These are phyloP conservation scores for Synergus laeviventris DNA, from an alignment of 2,888 invertebrate species.

Conservation along the genomic window DNA sequence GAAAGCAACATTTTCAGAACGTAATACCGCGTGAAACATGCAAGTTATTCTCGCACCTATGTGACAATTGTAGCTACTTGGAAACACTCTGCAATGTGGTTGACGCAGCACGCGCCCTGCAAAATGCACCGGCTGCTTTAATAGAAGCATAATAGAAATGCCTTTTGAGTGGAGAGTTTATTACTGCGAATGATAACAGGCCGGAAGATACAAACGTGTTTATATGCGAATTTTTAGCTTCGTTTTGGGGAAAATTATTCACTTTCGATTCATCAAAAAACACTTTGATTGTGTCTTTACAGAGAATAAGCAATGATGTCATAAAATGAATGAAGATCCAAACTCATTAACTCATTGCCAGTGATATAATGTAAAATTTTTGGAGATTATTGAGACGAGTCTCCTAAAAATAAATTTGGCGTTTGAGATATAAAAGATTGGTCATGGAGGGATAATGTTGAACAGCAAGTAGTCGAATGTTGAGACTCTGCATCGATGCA, in stretches of 20 bases:
- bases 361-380: background rate
- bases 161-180: background rate
- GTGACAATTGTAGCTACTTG: conserved; percentile 43
- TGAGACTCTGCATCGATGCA: conserved; percentile 11
- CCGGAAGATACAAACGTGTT: background rate
- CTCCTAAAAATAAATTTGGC: background rate
- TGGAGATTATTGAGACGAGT: background rate
- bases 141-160: background rate
- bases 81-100: conserved; percentile 45
- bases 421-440: background rate
- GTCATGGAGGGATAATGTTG: background rate
- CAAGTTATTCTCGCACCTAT: conserved; percentile 33
- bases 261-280: background rate
- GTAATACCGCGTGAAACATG: conserved; percentile 20
- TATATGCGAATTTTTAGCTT: background rate
- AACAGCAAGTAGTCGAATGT: background rate
- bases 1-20: background rate
- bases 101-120: conserved; percentile 46
- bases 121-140: conserved; percentile 20
- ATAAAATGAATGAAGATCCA: background rate
- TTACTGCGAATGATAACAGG: conserved; percentile 13
- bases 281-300: background rate
- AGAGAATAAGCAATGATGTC: background rate
- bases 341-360: background rate
- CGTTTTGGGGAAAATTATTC: background rate